These are phyloP conservation scores for Empidonax alnorum DNA, from an alignment of 2,113 vertebrate species.

Conservation along the genomic window DNA sequence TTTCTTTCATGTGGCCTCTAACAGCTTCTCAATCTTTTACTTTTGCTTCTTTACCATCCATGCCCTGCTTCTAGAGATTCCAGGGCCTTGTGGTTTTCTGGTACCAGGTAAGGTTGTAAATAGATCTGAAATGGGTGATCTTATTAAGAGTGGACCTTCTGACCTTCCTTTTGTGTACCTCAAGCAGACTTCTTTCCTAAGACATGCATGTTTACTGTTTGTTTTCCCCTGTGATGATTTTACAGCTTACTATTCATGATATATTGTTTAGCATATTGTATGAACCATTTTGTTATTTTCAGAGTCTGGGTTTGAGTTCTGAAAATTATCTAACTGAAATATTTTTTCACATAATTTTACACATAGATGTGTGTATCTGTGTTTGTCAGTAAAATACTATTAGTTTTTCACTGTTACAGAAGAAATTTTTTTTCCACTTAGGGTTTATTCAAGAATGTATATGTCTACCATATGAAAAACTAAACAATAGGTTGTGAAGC, in stretches of 20 bases:
- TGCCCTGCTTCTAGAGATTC: conserved; percentile 84
- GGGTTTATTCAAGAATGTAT: not conserved
- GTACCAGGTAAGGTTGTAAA: conserved; percentile 88
- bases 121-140: conserved; percentile 44
- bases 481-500: not conserved
- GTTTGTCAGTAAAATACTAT: not conserved
- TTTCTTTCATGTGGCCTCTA: conserved; percentile 32
- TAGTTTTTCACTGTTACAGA: not conserved
- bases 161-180: conserved; percentile 49
- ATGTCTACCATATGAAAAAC: not conserved
- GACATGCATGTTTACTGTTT: not conserved
- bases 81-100: conserved; percentile 93
- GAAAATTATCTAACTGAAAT: not conserved
- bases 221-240: conserved; percentile 19
- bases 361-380: rapidly evolving
- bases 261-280: not conserved
- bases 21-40: conserved; percentile 68
- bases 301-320: not conserved
- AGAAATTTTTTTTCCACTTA: not conserved
- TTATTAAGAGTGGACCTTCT: conserved; percentile 55
- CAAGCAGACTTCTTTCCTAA: conserved; percentile 9
- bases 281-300: not conserved
- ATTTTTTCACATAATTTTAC: not conserved
- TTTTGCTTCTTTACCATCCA: conserved; percentile 77
- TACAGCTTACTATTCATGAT: not conserved